Conservation (phyloP, 2,888 invertebrate species). For the Fragum sueziense region DNA sequence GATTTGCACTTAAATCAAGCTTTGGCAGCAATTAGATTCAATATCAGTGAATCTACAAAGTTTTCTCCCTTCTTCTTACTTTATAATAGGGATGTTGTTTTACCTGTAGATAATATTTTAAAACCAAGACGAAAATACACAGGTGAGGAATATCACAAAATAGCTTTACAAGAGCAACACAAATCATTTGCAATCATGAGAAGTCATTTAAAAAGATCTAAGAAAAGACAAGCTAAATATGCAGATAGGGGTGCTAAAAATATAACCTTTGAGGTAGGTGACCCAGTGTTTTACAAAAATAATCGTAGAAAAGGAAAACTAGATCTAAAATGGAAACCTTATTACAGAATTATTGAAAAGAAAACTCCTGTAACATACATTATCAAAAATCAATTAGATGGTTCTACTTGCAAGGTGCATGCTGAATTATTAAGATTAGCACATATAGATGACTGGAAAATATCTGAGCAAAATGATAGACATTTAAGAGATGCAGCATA, state of each 20-base stretch:
- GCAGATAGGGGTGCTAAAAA: neutral
- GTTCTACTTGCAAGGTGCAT: constrained; percentile 26
- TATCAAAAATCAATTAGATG: constrained; percentile 46
- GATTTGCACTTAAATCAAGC: no score
- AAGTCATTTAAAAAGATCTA: constrained; percentile 19
- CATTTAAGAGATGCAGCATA: neutral
- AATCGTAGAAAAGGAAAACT: constrained; percentile 9
- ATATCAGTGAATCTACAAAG: no score
- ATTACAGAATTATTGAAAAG: constrained; percentile 53
- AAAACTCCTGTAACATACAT: constrained; percentile 35
- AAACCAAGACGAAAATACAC: no score
- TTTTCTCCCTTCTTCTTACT: no score
- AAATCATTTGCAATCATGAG: constrained; percentile 38
- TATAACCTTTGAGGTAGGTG: constrained; percentile 4
- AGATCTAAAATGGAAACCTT: constrained; percentile 30
- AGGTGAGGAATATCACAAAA: no score
- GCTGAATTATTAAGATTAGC: constrained; percentile 39
- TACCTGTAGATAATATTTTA: no score
- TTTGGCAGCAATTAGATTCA: no score
- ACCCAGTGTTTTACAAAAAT: constrained; percentile 12
- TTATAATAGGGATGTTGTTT: no score
- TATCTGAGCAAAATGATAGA: neutral
- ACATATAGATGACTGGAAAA: constrained; percentile 28
- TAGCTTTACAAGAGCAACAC: constrained; percentile 46
- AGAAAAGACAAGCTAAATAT: constrained; percentile 30